phyloP scores from a whole-genome alignment of 1,140 invertebrate genomes.

The Drosophila triauraria region DNA sequence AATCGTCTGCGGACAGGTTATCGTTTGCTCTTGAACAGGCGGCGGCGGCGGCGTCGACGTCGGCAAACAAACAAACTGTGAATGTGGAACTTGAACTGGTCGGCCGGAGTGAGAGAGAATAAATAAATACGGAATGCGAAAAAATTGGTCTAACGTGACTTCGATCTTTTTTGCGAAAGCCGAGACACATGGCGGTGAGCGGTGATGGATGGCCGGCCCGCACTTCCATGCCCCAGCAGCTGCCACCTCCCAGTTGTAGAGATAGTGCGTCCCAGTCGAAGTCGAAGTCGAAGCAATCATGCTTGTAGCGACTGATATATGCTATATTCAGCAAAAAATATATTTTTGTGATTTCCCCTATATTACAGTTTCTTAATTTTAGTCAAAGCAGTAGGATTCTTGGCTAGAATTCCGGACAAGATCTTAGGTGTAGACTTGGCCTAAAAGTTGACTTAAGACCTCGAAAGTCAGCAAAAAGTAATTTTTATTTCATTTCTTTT shows the following conservation, averaged over 20 bases:
- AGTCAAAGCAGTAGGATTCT: neutral
- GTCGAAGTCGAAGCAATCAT: neutral
- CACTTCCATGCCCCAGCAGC: neutral
- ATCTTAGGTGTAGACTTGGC: no score
- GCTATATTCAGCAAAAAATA: neutral
- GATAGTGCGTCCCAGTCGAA: neutral
- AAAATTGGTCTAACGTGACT: slow-evolving; percentile 34
- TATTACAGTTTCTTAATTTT: no score
- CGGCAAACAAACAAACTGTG: slow-evolving; percentile 29
- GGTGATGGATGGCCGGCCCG: slow-evolving; percentile 11
- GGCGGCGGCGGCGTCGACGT: slow-evolving; percentile 52
- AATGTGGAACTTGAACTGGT: slow-evolving; percentile 43
- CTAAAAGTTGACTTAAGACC: no score
- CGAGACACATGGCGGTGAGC: slow-evolving; percentile 4
- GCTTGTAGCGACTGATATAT: neutral
- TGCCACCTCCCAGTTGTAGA: neutral
- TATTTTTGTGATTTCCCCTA: neutral
- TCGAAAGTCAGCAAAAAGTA: neutral
- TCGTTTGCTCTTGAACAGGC: slow-evolving; percentile 79
- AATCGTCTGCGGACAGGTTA: slow-evolving; percentile 75
- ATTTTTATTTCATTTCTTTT: neutral
- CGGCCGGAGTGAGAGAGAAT: slow-evolving; percentile 1
- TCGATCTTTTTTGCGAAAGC: slow-evolving; percentile 10
- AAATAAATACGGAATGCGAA: slow-evolving; percentile 26
- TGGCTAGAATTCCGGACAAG: neutral